A percentile compares a stretch with the other conserved stretches of the same genome.
Evolutionary conservation across 1,140 invertebrate species (phyloP).

Genomic region (Drosophila leontia): DNA sequence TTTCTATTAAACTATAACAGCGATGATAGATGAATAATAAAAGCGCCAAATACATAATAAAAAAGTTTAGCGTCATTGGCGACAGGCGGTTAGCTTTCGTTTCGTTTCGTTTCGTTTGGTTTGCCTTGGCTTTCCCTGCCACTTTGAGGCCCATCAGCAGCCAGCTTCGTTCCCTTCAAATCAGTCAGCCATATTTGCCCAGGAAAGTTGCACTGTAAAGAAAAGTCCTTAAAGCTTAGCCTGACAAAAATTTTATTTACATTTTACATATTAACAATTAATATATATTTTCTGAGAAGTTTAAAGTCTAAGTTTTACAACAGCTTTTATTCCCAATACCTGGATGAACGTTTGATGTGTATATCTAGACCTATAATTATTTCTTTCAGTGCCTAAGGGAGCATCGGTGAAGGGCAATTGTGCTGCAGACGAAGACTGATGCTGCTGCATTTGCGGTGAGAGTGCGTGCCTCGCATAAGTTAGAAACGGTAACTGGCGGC

Average conservation of each 20-base stretch:
- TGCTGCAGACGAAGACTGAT: constrained; percentile 77
- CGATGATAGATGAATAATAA: constrained; percentile 84
- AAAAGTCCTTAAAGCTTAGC: not conserved
- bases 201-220: constrained; percentile 9
- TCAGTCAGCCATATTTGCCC: constrained; percentile 68
- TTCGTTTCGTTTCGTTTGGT: constrained; percentile 10
- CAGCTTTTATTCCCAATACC: not conserved
- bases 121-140: constrained; percentile 28
- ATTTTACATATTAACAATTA: not conserved
- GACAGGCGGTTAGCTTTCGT: constrained; percentile 50
- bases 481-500: constrained; percentile 47
- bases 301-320: not conserved
- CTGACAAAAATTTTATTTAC: too few species aligned
- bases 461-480: constrained; percentile 82
- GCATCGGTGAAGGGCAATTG: constrained; percentile 8
- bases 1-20: constrained; percentile 83
- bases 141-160: constrained; percentile 35
- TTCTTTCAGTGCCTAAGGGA: constrained; percentile 3
- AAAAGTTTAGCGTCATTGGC: constrained; percentile 75
- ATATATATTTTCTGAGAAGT: not conserved
- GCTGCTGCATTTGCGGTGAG: constrained; percentile 79
- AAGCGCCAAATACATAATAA: constrained; percentile 80
- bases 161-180: constrained; percentile 33
- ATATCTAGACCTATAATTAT: too few species aligned
- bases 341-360: too few species aligned